These are phyloP conservation scores for Butastur rufipennis DNA, from an alignment of 2,113 vertebrate species.

Conservation along the genomic window DNA sequence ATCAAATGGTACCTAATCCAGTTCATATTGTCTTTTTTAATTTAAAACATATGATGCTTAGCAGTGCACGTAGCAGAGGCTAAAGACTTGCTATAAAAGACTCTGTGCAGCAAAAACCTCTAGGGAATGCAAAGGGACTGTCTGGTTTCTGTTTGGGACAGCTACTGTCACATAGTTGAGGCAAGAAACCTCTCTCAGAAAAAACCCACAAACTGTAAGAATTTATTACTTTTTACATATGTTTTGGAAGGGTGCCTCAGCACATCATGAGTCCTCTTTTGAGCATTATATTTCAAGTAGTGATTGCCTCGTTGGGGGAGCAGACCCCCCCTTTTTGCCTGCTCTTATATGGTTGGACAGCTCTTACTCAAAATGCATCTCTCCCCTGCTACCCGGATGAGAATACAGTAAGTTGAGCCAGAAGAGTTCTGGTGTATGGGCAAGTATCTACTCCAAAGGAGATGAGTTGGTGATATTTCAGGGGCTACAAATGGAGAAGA, in stretches of 20 bases:
- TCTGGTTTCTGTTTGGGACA: neutral
- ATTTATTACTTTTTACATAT: neutral
- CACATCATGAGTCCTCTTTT: neutral
- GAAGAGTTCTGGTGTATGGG: neutral
- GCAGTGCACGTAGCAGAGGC: neutral
- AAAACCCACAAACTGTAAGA: neutral
- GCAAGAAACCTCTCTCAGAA: neutral
- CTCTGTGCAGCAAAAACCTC: neutral
- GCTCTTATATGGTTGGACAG: neutral
- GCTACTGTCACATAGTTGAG: neutral
- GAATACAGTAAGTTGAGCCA: neutral
- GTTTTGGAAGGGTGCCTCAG: neutral
- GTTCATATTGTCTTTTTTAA: neutral
- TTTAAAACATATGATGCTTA: neutral
- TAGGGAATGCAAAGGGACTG: neutral
- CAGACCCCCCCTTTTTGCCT: neutral
- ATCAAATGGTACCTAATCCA: neutral
- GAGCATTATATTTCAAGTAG: neutral
- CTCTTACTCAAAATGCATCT: neutral
- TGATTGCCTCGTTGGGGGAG: neutral
- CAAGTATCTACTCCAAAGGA: neutral
- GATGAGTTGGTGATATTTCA: neutral
- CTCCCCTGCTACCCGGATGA: neutral
- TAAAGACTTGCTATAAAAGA: neutral
- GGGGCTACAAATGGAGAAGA: neutral